Conservation (phyloP, 2,888 invertebrate genomes). For the Troilus luridus region DNA sequence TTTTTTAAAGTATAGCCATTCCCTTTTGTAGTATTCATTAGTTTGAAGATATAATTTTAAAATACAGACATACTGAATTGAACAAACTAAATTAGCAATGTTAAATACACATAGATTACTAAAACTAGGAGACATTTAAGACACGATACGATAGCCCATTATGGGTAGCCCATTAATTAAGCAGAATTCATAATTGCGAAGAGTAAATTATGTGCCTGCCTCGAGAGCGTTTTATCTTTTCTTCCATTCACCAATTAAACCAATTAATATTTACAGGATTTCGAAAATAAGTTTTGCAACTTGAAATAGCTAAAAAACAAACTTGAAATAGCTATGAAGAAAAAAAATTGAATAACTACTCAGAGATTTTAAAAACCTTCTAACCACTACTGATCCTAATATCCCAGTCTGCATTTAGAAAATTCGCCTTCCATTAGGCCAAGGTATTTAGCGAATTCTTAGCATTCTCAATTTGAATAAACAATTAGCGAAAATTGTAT, state of each 20-base stretch:
- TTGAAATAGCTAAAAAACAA: background rate
- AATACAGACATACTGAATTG: background rate
- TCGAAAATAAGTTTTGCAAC: background rate
- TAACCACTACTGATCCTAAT: background rate
- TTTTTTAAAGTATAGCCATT: too few species aligned
- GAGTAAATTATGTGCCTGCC: background rate
- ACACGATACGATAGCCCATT: background rate
- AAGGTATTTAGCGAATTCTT: background rate
- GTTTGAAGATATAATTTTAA: background rate
- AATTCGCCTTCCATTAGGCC: background rate
- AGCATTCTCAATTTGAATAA: background rate
- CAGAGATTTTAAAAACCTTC: background rate
- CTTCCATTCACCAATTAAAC: background rate
- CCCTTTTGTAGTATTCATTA: too few species aligned
- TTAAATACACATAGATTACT: background rate
- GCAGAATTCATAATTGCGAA: background rate
- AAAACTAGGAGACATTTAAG: background rate
- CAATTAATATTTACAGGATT: background rate
- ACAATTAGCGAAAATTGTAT: background rate
- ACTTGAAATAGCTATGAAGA: background rate
- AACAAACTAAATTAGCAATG: background rate
- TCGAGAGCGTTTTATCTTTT: background rate
- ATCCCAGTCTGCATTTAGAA: background rate
- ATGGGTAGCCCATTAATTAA: background rate
- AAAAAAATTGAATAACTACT: background rate